Evolutionary conservation across 2,797 vertebrate genomes (phyloP).

Genomic region (Benthosema pterotum): DNA sequence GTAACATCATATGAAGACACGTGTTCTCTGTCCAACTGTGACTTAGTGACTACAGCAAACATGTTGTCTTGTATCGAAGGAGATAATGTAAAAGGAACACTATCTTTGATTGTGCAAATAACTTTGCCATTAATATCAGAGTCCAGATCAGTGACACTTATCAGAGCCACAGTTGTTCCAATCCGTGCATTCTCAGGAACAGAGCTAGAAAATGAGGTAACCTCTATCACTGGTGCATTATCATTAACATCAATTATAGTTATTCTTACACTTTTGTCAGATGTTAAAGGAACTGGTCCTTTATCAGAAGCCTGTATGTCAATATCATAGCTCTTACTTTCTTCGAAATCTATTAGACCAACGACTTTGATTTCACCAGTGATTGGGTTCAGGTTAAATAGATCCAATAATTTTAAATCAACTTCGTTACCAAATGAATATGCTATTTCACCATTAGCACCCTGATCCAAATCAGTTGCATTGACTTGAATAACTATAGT

Average conservation of each 20-base stretch:
- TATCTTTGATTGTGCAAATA: conserved; percentile 35
- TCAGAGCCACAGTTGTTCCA: conserved; percentile 53
- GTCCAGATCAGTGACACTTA: conserved; percentile 58
- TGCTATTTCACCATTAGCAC: conserved; percentile 45
- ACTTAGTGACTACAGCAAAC: conserved; percentile 50
- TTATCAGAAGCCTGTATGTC: conserved; percentile 56
- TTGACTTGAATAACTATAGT: conserved; percentile 47
- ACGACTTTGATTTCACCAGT: conserved; percentile 54
- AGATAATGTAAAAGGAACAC: conserved; percentile 49
- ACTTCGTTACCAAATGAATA: conserved; percentile 50
- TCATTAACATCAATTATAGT: conserved; percentile 58
- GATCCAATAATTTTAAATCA: conserved; percentile 20
- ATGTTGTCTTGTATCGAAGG: conserved; percentile 41
- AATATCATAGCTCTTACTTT: conserved; percentile 43
- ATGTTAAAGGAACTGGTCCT: conserved; percentile 17
- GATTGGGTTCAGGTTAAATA: conserved; percentile 47
- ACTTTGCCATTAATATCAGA: conserved; percentile 57
- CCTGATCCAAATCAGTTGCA: conserved; percentile 50
- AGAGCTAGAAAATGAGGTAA: conserved; percentile 65
- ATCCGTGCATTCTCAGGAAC: conserved; percentile 59
- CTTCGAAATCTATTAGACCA: conserved; percentile 53
- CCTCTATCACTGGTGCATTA: conserved; percentile 63
- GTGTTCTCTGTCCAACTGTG: conserved; percentile 50
- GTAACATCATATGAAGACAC: conserved; percentile 42
- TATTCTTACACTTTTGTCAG: conserved; percentile 42